Conservation (phyloP, 2,113 vertebrate genomes). For the Nibea albiflora region DNA sequence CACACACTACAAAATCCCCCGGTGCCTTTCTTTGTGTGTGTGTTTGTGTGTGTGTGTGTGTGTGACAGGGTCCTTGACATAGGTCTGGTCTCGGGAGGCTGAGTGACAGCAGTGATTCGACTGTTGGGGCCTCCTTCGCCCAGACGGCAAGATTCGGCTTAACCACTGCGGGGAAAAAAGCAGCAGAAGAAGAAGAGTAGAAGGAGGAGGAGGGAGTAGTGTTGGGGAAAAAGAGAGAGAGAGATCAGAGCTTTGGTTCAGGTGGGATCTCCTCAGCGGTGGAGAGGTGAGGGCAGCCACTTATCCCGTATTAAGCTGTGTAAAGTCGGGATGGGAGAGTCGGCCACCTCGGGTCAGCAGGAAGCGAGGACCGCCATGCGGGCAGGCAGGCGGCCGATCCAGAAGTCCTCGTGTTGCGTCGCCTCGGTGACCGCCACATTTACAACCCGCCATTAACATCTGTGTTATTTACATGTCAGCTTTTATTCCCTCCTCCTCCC, state of each 20-base stretch:
- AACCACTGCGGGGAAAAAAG: slow-evolving; percentile 26
- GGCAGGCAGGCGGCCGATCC: background rate
- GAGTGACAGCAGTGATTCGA: slow-evolving; percentile 50
- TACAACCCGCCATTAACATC: background rate
- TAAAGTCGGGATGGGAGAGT: slow-evolving; percentile 11
- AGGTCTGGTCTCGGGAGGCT: slow-evolving; percentile 56
- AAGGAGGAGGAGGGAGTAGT: background rate
- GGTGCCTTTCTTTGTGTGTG: slow-evolving; percentile 13
- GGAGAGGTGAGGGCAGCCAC: slow-evolving; percentile 45
- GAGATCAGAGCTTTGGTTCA: slow-evolving; percentile 31
- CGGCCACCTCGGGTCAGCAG: slow-evolving; percentile 27
- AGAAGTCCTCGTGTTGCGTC: background rate
- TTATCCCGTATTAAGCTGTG: slow-evolving; percentile 40
- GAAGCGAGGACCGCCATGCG: background rate
- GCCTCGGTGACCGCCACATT: background rate
- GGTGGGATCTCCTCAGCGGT: slow-evolving; percentile 36
- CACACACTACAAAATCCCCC: slow-evolving; percentile 25
- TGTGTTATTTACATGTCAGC: background rate
- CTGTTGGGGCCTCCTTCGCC: slow-evolving; percentile 47
- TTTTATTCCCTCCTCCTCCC: background rate
- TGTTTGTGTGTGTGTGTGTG: slow-evolving; percentile 30
- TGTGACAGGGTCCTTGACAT: slow-evolving; percentile 57
- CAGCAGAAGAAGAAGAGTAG: slow-evolving; percentile 19
- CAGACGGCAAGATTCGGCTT: slow-evolving; percentile 28
- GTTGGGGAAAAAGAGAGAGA: background rate